A percentile compares a stretch with the other conserved stretches of the same genome.
Evolutionary conservation across 2,797 vertebrate species (phyloP).

Genomic region (Ptychadena robeensis): DNA sequence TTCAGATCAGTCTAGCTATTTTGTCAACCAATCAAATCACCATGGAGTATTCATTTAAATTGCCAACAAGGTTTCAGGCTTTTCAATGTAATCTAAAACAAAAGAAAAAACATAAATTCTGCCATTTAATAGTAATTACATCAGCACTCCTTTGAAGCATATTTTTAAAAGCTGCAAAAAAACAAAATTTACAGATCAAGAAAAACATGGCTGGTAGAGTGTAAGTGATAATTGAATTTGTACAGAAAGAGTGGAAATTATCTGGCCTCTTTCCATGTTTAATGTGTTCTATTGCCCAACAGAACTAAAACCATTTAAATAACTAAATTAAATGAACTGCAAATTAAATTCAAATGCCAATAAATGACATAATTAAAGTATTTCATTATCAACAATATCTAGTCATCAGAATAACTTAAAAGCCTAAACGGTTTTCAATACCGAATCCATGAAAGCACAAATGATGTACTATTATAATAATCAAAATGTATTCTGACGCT

Average conservation of each 20-base stretch:
- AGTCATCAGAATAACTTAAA: background rate
- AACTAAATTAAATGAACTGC: slow-evolving; percentile 14
- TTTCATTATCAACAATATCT: background rate
- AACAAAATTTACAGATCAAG: background rate
- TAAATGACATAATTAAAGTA: background rate
- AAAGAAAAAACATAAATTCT: background rate
- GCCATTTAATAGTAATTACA: background rate
- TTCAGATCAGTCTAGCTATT: background rate
- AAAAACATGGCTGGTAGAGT: background rate
- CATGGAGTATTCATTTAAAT: background rate
- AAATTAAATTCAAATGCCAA: background rate
- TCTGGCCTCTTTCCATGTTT: background rate
- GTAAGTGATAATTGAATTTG: too few relatives aligned
- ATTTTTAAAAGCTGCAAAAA: background rate
- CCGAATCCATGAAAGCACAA: too few relatives aligned
- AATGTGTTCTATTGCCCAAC: background rate
- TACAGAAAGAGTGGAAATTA: too few relatives aligned
- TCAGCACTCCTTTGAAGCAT: background rate
- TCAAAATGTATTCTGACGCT: too few relatives aligned
- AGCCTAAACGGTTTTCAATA: background rate
- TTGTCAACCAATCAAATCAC: background rate
- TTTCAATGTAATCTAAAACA: too few relatives aligned
- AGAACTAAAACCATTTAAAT: background rate
- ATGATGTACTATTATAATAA: too few relatives aligned
- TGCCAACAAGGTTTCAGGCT: background rate